Percentiles rank a stretch among this genome's conserved stretches.
Evolutionary conservation across 2,113 vertebrate species (phyloP).

Genomic region (Sinocyclocheilus grahami): DNA sequence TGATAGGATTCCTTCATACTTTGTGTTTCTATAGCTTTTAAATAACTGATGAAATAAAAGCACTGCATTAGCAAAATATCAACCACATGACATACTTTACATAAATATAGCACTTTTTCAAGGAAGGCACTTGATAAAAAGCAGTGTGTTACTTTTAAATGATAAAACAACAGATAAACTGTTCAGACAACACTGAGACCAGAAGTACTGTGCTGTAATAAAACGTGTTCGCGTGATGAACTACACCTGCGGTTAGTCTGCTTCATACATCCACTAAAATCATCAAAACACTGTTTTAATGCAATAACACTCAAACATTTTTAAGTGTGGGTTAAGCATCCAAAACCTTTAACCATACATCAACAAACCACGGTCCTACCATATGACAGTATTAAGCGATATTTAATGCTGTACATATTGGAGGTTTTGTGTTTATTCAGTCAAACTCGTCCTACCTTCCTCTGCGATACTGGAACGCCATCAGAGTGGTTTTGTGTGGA

Average conservation of each 20-base stretch:
- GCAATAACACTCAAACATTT: neutral
- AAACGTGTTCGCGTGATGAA: too few species aligned
- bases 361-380: too few species aligned
- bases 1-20: too few species aligned
- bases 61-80: too few species aligned
- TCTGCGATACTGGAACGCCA: slow-evolving; percentile 18
- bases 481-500: neutral
- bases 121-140: too few species aligned
- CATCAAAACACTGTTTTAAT: neutral
- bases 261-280: neutral
- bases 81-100: too few species aligned
- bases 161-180: neutral
- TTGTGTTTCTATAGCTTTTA: too few species aligned
- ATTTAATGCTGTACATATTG: neutral
- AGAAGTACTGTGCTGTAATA: neutral
- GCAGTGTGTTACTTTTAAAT: neutral
- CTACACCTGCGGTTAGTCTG: too few species aligned
- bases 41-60: too few species aligned
- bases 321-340: neutral
- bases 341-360: neutral
- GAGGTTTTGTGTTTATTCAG: neutral
- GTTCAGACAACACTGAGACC: neutral
- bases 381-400: neutral
- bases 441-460: slow-evolving; percentile 39
- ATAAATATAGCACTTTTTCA: too few species aligned